Evolutionary conservation across 1,140 invertebrate species (phyloP).

Genomic region (Steinernema feltiae): DNA sequence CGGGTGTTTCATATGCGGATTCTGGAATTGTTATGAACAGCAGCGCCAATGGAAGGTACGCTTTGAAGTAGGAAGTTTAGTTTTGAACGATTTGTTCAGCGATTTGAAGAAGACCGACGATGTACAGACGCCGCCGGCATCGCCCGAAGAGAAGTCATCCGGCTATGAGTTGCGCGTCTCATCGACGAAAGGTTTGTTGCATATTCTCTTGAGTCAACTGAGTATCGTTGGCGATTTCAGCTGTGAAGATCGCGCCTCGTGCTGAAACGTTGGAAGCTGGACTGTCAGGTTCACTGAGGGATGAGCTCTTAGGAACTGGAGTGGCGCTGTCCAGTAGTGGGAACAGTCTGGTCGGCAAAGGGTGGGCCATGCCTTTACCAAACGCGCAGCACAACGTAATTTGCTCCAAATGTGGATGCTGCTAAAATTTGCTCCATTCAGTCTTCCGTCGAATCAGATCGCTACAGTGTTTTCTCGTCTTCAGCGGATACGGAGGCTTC

Average conservation of each 20-base stretch:
- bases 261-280: not conserved
- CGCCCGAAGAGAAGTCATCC: not conserved
- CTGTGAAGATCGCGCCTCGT: not conserved
- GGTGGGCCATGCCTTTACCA: conserved; percentile 17
- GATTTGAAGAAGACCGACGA: not conserved
- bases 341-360: conserved; percentile 16
- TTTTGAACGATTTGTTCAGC: not conserved
- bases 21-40: not conserved
- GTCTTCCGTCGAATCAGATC: not conserved
- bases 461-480: conserved; percentile 20
- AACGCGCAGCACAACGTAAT: conserved; percentile 6
- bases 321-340: not conserved
- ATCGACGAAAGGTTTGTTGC: not conserved
- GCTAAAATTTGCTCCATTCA: conserved; percentile 2
- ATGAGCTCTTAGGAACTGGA: not conserved
- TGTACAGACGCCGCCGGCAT: not conserved
- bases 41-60: not conserved
- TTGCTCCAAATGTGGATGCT: not conserved
- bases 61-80: not conserved
- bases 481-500: conserved; percentile 23
- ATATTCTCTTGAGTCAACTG: too few relatives aligned
- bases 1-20: not conserved
- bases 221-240: not conserved
- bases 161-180: not conserved
- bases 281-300: not conserved